phyloP scores from a whole-genome alignment of 2,888 invertebrate species.

The Ptilodon capucinus region DNA sequence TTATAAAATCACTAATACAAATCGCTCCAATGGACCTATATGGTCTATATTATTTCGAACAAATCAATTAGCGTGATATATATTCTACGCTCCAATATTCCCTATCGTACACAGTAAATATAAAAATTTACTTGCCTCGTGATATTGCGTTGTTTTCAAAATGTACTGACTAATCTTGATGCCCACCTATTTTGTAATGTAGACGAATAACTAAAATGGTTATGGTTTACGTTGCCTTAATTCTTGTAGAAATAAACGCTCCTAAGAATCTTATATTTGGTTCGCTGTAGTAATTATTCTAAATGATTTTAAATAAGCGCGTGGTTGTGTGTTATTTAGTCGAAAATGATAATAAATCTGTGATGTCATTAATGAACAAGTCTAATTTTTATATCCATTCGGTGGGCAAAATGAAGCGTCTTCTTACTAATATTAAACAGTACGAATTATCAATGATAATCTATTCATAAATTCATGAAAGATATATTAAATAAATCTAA shows the following conservation, averaged over 20 bases:
- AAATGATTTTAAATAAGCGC: no score
- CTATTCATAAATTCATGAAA: slow-evolving; percentile 11
- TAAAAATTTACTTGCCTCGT: background rate
- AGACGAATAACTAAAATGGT: no score
- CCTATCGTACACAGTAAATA: background rate
- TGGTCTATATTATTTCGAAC: background rate
- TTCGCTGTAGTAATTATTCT: no score
- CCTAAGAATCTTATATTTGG: no score
- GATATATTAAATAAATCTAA: slow-evolving; percentile 11
- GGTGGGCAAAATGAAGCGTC: slow-evolving; percentile 42
- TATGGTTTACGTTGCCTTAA: no score
- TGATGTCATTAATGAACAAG: slow-evolving; percentile 23
- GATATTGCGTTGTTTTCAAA: background rate
- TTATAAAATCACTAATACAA: slow-evolving; percentile 51
- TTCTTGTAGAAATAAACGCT: no score
- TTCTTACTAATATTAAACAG: slow-evolving; percentile 23
- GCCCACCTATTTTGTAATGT: no score
- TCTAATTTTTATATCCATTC: slow-evolving; percentile 35
- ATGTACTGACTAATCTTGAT: background rate
- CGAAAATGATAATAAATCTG: slow-evolving; percentile 10
- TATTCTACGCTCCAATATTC: background rate
- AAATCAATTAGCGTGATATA: background rate
- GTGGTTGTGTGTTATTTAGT: no score
- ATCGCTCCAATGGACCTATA: slow-evolving; percentile 38
- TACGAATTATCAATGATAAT: slow-evolving; percentile 19